phyloP scores from a whole-genome alignment of 2,113 vertebrate species.

The Crotalus helleri region DNA sequence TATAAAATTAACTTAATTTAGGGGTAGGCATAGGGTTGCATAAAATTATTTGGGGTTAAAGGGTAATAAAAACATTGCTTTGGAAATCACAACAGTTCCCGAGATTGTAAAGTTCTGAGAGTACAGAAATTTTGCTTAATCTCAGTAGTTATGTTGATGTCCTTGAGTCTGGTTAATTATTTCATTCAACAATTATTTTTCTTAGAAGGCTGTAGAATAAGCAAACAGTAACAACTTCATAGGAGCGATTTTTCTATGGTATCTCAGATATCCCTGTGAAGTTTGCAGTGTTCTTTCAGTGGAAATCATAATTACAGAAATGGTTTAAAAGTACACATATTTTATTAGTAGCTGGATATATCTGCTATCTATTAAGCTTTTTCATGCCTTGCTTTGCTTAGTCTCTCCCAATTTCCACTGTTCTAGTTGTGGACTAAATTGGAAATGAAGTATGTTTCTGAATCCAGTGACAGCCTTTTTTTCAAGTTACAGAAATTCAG shows the following conservation, averaged over 20 bases:
- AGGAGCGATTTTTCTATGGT: background rate
- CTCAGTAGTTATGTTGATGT: background rate
- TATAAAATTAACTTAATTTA: background rate
- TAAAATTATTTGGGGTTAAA: background rate
- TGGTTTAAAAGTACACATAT: too few relatives aligned
- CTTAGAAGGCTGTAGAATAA: background rate
- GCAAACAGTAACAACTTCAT: background rate
- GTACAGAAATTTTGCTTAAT: background rate
- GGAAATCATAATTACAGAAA: background rate
- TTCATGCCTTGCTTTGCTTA: background rate
- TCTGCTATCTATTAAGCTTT: background rate
- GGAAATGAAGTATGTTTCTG: background rate
- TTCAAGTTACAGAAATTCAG: background rate
- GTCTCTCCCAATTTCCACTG: background rate
- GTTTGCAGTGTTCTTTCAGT: background rate
- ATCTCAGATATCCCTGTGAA: background rate
- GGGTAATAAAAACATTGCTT: background rate
- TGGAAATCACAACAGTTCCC: conserved; percentile 6
- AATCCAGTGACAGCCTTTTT: background rate
- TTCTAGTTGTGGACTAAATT: background rate
- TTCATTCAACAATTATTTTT: background rate
- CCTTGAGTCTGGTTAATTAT: conserved; percentile 1
- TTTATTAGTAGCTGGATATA: background rate
- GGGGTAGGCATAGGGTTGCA: background rate
- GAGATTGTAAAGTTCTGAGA: background rate